Evolutionary conservation across 1,140 invertebrate genomes (phyloP).

Genomic region (Microplitis mediator): DNA sequence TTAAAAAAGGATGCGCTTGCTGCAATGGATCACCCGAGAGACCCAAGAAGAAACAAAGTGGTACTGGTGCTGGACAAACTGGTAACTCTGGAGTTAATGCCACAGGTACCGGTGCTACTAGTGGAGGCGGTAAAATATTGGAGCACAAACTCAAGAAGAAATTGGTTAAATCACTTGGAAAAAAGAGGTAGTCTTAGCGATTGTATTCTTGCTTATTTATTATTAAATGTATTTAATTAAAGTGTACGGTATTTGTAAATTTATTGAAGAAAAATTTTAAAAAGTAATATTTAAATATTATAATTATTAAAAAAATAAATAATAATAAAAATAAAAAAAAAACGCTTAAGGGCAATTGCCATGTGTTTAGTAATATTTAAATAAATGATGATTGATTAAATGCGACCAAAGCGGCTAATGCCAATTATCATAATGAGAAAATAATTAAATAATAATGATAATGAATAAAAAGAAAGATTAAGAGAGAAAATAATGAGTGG

Average conservation of each 20-base stretch:
- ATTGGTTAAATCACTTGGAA: conserved; percentile 49
- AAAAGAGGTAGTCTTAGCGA: conserved; percentile 62
- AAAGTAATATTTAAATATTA: conserved; percentile 10
- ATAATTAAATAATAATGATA: neutral
- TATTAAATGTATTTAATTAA: conserved; percentile 8
- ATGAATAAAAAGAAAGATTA: conserved; percentile 20
- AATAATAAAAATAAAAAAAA: neutral
- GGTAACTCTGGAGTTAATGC: neutral
- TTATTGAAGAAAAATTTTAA: conserved; percentile 12
- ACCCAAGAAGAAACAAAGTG: conserved; percentile 50
- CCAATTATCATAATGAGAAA: too few relatives aligned
- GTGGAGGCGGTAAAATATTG: conserved; percentile 25
- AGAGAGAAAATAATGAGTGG: neutral
- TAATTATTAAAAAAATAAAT: neutral
- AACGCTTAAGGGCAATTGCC: neutral
- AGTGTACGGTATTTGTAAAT: conserved; percentile 37
- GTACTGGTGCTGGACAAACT: conserved; percentile 33
- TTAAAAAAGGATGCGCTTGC: conserved; percentile 64
- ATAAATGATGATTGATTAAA: too few relatives aligned
- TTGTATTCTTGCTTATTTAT: conserved; percentile 38
- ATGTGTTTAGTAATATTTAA: neutral
- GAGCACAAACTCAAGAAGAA: conserved; percentile 55
- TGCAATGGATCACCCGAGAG: conserved; percentile 61
- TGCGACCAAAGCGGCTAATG: too few relatives aligned
- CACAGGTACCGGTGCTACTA: neutral